Conservation (phyloP, 1,140 invertebrate species). For the Manduca sexta region DNA sequence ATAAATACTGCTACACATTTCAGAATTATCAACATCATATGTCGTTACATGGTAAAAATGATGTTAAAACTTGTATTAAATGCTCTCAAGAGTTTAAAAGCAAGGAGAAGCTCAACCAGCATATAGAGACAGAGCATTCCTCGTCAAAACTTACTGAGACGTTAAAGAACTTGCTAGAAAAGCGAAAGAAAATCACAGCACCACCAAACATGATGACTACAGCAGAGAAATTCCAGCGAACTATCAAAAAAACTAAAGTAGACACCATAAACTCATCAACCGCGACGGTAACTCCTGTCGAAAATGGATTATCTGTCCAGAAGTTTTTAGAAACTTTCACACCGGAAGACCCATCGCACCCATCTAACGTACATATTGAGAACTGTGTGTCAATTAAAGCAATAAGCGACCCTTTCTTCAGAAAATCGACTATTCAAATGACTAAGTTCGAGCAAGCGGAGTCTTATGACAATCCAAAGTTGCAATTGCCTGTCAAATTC, state of each 20-base stretch:
- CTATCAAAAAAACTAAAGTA: constrained; percentile 37
- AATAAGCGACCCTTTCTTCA: constrained; percentile 1
- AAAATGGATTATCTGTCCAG: constrained; percentile 38
- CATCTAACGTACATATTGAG: constrained; percentile 14
- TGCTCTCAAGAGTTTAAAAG: constrained; percentile 38
- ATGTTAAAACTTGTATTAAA: constrained; percentile 44
- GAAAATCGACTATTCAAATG: constrained; percentile 35
- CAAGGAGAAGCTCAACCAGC: constrained; percentile 28
- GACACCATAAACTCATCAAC: neutral
- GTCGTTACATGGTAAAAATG: constrained; percentile 32
- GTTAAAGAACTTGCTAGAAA: constrained; percentile 43
- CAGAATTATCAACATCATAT: constrained; percentile 56
- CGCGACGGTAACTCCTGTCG: constrained; percentile 27
- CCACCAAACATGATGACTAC: neutral
- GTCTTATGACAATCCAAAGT: neutral
- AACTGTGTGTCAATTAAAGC: constrained; percentile 26
- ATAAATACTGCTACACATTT: constrained; percentile 51
- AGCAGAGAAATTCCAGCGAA: constrained; percentile 28
- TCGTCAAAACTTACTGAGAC: constrained; percentile 53
- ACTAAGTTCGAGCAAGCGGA: constrained; percentile 23
- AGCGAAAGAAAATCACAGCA: constrained; percentile 23
- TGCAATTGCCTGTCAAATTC: constrained; percentile 41
- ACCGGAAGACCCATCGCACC: constrained; percentile 31
- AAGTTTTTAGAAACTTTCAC: constrained; percentile 55
- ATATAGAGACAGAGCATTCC: constrained; percentile 39